Conservation (phyloP, 2,888 invertebrate genomes). For the Apocheima hispidaria region DNA sequence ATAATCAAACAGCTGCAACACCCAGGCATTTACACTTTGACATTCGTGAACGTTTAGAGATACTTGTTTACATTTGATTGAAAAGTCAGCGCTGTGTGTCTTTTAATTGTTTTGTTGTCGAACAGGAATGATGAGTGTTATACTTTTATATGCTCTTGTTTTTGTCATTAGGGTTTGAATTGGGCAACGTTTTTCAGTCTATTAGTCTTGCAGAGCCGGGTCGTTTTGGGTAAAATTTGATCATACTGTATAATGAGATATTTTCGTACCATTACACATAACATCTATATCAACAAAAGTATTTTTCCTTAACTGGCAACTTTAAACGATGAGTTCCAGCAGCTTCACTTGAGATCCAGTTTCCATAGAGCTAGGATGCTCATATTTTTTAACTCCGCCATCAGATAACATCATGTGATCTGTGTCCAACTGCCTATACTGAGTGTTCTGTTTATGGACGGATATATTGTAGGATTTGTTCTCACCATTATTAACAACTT, state of each 20-base stretch:
- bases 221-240: conserved; percentile 72
- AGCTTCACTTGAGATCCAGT: no score
- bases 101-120: neutral
- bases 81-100: conserved; percentile 15
- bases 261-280: conserved; percentile 52
- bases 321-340: neutral
- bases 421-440: no score
- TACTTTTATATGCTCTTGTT: conserved; percentile 35
- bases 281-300: conserved; percentile 58
- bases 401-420: no score
- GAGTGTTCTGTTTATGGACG: no score
- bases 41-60: conserved; percentile 40
- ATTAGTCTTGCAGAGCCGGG: conserved; percentile 80
- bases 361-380: no score
- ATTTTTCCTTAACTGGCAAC: neutral
- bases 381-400: no score
- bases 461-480: no score
- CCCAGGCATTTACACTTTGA: conserved; percentile 37
- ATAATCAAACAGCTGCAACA: conserved; percentile 73
- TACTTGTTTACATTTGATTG: conserved; percentile 40
- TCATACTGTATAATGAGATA: conserved; percentile 72
- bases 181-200: conserved; percentile 77
- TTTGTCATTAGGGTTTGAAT: conserved; percentile 59
- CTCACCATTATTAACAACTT: no score
- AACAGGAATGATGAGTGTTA: conserved; percentile 50